These are phyloP conservation scores for Onychomys torridus DNA, from an alignment of 2,797 vertebrate species.

Conservation along the genomic window DNA sequence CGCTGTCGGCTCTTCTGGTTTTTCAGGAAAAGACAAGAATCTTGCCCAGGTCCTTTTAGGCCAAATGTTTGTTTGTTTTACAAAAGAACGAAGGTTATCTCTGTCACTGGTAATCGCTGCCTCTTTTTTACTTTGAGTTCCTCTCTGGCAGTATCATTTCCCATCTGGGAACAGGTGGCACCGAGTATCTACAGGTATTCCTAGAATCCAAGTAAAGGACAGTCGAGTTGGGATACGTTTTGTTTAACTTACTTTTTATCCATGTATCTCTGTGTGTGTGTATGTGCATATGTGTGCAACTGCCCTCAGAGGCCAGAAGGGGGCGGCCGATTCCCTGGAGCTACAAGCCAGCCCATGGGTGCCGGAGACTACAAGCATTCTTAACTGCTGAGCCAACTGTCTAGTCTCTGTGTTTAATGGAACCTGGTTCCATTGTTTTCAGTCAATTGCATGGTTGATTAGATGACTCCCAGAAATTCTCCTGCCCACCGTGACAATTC, in stretches of 20 bases:
- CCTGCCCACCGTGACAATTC: not conserved
- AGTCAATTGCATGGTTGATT: not conserved
- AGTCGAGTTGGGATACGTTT: not conserved
- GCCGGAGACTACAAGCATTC: not conserved
- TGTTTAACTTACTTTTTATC: not conserved
- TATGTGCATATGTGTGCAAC: not conserved
- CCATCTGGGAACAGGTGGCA: not conserved
- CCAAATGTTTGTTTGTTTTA: not conserved
- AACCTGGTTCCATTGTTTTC: not conserved
- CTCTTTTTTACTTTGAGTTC: not conserved
- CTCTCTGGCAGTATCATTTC: not conserved
- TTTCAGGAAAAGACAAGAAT: not conserved
- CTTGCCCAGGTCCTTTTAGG: not conserved
- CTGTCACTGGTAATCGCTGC: not conserved
- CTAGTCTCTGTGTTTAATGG: not conserved
- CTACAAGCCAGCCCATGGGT: not conserved
- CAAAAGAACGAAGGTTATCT: not conserved
- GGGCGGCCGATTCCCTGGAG: too few species aligned
- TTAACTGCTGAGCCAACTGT: not conserved
- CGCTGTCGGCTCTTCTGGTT: not conserved
- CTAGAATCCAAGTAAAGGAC: not conserved
- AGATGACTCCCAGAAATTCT: constrained; percentile 1
- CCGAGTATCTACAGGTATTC: not conserved
- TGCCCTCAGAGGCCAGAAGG: not conserved
- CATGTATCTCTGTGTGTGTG: not conserved